Percentiles rank a stretch among this genome's conserved stretches.
These are phyloP conservation scores for Ramazzottius varieornatus DNA, from an alignment of 2,888 invertebrate species.

Conservation along the genomic window DNA sequence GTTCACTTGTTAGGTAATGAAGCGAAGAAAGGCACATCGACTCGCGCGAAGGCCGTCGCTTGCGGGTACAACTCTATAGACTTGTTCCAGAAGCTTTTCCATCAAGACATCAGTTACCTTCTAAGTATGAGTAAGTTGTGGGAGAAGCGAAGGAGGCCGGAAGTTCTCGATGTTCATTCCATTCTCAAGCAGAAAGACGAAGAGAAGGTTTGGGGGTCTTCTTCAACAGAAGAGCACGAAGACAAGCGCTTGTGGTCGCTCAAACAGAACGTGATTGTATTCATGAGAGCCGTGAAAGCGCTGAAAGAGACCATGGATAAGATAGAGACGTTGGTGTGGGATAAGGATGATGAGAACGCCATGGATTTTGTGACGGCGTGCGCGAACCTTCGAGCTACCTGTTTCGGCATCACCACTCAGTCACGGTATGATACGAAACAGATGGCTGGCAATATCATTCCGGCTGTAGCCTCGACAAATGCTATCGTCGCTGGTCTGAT, in stretches of 20 bases:
- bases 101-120: constrained; percentile 76
- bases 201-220: not conserved
- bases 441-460: constrained; percentile 98
- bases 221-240: not conserved
- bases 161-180: constrained; percentile 32
- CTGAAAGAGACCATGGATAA: constrained; percentile 10
- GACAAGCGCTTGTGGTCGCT: constrained; percentile 40
- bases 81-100: constrained; percentile 71
- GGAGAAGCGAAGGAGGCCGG: constrained; percentile 56
- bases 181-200: not conserved
- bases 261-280: constrained; percentile 40
- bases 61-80: constrained; percentile 53
- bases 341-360: constrained; percentile 71
- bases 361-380: constrained; percentile 92
- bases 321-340: constrained; percentile 47
- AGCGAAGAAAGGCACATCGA: no score
- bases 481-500: constrained; percentile 91
- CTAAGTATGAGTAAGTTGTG: constrained; percentile 80
- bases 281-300: constrained; percentile 13
- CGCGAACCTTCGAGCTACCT: constrained; percentile 65
- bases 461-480: constrained; percentile 95
- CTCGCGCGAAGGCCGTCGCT: constrained; percentile 62
- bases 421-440: constrained; percentile 52
- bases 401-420: constrained; percentile 63
- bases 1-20: no score